phyloP scores from a whole-genome alignment of 2,113 vertebrate species.

The Condylura cristata region DNA sequence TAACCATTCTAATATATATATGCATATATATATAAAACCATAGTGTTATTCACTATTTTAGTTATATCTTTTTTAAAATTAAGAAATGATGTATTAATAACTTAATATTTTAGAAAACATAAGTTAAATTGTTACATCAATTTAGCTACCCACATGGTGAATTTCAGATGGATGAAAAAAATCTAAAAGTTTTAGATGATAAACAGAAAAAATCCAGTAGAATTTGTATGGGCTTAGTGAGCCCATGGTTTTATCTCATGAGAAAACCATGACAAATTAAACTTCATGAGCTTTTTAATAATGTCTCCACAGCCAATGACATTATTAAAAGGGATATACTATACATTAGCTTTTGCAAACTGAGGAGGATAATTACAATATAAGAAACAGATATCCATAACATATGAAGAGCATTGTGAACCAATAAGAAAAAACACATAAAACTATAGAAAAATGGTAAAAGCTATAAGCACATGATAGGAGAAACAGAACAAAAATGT shows the following conservation, averaged over 20 bases:
- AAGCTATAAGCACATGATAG: not conserved
- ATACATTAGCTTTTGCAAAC: not conserved
- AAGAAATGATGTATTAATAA: not conserved
- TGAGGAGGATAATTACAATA: not conserved
- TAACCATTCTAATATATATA: not conserved
- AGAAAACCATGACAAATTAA: not conserved
- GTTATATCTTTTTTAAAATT: not conserved
- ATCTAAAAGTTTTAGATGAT: not conserved
- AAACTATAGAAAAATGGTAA: not conserved
- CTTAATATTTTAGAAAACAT: constrained; percentile 25
- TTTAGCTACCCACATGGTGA: not conserved
- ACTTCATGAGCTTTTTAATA: not conserved
- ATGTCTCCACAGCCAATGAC: not conserved
- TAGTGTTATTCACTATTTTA: not conserved
- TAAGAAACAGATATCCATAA: not conserved
- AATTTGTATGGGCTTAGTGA: not conserved
- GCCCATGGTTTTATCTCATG: too few species aligned
- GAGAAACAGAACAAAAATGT: not conserved
- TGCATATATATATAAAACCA: too few species aligned
- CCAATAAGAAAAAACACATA: not conserved
- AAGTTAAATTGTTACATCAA: not conserved
- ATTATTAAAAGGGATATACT: constrained; percentile 15
- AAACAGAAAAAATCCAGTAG: not conserved
- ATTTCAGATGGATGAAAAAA: not conserved
- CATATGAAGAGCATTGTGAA: not conserved